phyloP scores from a whole-genome alignment of 2,888 invertebrate genomes.

The Mechanitis mazaeus region DNA sequence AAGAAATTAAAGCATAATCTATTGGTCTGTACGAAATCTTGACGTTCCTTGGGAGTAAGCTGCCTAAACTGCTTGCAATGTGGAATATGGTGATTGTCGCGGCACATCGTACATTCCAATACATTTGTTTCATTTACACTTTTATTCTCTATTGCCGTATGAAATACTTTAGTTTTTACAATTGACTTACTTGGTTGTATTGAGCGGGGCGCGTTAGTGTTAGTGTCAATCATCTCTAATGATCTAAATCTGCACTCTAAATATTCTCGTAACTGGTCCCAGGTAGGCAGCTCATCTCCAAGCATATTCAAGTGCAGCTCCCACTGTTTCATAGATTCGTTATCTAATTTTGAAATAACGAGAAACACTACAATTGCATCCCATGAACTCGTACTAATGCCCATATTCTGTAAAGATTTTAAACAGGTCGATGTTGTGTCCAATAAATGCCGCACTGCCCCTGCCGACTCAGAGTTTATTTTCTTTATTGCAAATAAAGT shows the following conservation, averaged over 20 bases:
- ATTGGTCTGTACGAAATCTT: slow-evolving; percentile 20
- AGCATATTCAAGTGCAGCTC: slow-evolving; percentile 5
- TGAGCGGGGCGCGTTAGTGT: not conserved
- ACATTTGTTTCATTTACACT: not conserved
- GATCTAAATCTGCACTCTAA: slow-evolving; percentile 7
- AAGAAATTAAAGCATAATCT: slow-evolving; percentile 25
- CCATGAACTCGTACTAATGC: slow-evolving; percentile 23
- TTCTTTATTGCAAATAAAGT: slow-evolving; percentile 23
- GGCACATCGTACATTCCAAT: not conserved
- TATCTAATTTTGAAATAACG: slow-evolving; percentile 26
- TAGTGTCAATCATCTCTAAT: slow-evolving; percentile 8
- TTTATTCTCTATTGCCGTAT: not conserved
- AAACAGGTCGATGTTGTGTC: slow-evolving; percentile 27
- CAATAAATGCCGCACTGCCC: slow-evolving; percentile 18
- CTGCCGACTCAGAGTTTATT: slow-evolving; percentile 23
- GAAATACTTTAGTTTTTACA: not conserved
- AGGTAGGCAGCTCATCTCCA: slow-evolving; percentile 1
- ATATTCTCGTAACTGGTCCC: slow-evolving; percentile 8
- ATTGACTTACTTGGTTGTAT: not conserved
- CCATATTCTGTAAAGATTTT: slow-evolving; percentile 25
- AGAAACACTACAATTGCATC: slow-evolving; percentile 24
- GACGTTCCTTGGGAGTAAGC: not conserved
- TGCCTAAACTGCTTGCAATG: slow-evolving; percentile 15
- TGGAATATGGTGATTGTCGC: slow-evolving; percentile 15
- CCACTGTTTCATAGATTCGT: slow-evolving; percentile 21